A percentile compares a stretch with the other conserved stretches of the same genome.
Evolutionary conservation across 1,140 invertebrate species (phyloP).

Genomic region (Drosophila elegans): DNA sequence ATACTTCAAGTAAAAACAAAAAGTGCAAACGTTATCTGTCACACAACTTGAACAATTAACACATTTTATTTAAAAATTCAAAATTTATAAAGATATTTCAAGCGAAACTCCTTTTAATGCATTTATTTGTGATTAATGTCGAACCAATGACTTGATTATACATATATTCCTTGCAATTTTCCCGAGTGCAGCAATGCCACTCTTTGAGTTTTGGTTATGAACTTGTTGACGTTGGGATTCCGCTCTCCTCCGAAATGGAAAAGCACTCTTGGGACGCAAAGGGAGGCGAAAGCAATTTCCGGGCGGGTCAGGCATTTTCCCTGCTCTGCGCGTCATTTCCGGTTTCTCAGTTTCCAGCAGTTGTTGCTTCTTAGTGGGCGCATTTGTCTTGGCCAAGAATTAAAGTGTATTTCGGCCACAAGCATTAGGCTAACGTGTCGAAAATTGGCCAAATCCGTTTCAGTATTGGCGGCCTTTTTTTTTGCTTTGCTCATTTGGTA

Average conservation of each 20-base stretch:
- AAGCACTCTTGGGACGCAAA: conserved; percentile 39
- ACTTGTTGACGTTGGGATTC: conserved; percentile 27
- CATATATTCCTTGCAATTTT: too few relatives aligned
- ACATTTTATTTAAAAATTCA: too few relatives aligned
- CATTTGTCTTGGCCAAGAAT: background rate
- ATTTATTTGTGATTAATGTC: too few relatives aligned
- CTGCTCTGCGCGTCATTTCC: conserved; percentile 66
- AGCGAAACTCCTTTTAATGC: too few relatives aligned
- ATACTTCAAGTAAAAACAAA: too few relatives aligned
- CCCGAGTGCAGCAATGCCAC: background rate
- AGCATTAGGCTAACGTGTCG: conserved; percentile 60
- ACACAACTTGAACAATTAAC: too few relatives aligned
- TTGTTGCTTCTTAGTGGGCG: conserved; percentile 12
- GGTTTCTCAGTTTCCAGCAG: conserved; percentile 13
- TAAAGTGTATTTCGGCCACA: conserved; percentile 30
- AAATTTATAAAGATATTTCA: too few relatives aligned
- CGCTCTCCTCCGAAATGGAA: conserved; percentile 38
- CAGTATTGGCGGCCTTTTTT: conserved; percentile 7
- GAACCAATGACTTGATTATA: too few relatives aligned
- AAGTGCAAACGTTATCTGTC: too few relatives aligned
- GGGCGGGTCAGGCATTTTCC: conserved; percentile 55
- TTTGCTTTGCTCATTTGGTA: conserved; percentile 50
- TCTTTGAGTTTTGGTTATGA: conserved; percentile 34
- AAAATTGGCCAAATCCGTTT: conserved; percentile 69
- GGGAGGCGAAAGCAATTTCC: conserved; percentile 66